Evolutionary conservation across 2,888 invertebrate species (phyloP).

Genomic region (Diarsia dahlii): DNA sequence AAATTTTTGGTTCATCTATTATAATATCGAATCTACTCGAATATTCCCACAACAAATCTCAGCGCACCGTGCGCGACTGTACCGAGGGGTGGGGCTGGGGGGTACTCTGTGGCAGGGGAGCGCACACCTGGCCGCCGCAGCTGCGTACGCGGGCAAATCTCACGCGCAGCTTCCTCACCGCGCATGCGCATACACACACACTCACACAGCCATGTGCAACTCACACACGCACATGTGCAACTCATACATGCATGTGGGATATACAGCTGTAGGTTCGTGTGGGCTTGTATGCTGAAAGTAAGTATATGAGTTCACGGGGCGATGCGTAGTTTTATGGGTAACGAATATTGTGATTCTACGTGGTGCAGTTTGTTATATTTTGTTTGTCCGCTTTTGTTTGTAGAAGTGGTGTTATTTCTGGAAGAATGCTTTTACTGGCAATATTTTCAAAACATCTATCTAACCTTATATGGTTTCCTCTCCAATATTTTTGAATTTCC

Average conservation of each 20-base stretch:
- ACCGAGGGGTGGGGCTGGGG: slow-evolving; percentile 78
- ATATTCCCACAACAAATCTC: slow-evolving; percentile 57
- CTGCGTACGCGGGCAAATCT: slow-evolving; percentile 88
- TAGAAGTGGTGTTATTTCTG: background rate
- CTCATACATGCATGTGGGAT: slow-evolving; percentile 18
- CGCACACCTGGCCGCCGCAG: slow-evolving; percentile 90
- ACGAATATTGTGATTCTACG: slow-evolving; percentile 16
- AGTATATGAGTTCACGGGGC: slow-evolving; percentile 42
- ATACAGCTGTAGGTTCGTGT: slow-evolving; percentile 54
- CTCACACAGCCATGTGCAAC: slow-evolving; percentile 22
- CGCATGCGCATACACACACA: slow-evolving; percentile 84
- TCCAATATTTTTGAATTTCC: background rate
- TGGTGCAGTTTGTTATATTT: slow-evolving; percentile 7
- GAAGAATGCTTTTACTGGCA: background rate
- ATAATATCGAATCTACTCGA: slow-evolving; percentile 16
- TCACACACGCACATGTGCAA: slow-evolving; percentile 16
- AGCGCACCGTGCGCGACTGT: slow-evolving; percentile 71
- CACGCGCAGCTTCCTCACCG: slow-evolving; percentile 90
- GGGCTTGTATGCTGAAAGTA: slow-evolving; percentile 43
- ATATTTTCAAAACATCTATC: background rate
- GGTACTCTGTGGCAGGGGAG: slow-evolving; percentile 76
- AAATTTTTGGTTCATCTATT: background rate
- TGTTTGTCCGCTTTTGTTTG: background rate
- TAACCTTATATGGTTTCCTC: background rate
- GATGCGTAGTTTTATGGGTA: slow-evolving; percentile 48